phyloP scores from a whole-genome alignment of 2,797 vertebrate genomes.

The Muscicapa comitata region DNA sequence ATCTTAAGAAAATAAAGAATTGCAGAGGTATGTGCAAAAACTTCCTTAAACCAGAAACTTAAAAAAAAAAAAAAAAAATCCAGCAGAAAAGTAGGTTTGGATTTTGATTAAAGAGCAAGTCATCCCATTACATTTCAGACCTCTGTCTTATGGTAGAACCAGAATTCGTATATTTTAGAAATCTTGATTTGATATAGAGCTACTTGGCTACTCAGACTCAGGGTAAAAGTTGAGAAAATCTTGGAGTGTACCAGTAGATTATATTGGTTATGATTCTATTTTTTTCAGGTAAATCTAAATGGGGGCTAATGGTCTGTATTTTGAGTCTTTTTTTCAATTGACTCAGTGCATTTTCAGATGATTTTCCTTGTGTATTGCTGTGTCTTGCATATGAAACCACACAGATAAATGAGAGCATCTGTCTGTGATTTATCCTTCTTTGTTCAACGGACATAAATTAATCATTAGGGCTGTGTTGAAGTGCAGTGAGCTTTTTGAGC shows the following conservation, averaged over 20 bases:
- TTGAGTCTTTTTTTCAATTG: background rate
- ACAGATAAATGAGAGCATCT: constrained; percentile 18
- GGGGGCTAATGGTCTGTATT: background rate
- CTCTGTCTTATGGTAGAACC: background rate
- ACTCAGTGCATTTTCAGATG: background rate
- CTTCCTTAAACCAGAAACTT: background rate
- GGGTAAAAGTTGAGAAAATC: background rate
- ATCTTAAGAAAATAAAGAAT: background rate
- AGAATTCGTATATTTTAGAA: background rate
- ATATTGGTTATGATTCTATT: background rate
- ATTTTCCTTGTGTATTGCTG: background rate
- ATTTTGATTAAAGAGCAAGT: background rate
- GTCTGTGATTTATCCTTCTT: background rate
- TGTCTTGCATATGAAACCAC: background rate
- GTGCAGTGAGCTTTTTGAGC: background rate
- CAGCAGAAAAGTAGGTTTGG: background rate
- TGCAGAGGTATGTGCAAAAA: background rate
- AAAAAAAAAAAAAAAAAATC: background rate
- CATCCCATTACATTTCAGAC: background rate
- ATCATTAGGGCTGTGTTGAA: background rate
- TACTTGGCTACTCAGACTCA: background rate
- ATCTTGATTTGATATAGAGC: background rate
- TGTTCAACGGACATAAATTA: constrained; percentile 8
- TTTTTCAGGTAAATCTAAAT: background rate
- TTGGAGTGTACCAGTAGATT: background rate